Percentiles rank a stretch among this genome's conserved stretches.
Conservation (phyloP, 1,140 invertebrate species). For the Heliothis subflexa region DNA sequence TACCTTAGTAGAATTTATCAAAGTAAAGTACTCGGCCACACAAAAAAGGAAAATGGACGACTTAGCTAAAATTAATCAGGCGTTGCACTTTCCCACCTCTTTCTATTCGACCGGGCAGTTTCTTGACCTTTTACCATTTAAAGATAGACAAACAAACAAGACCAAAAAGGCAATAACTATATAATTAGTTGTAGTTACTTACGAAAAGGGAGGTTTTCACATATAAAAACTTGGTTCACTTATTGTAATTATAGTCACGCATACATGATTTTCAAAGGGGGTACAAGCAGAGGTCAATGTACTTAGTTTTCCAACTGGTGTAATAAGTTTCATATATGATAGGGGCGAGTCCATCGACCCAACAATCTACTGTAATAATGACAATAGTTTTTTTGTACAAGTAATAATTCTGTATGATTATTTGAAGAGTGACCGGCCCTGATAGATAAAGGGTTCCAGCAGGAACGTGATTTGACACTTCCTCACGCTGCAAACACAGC, state of each 20-base stretch:
- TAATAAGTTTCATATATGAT: slow-evolving; percentile 16
- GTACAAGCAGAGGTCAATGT: slow-evolving; percentile 16
- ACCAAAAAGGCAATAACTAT: not conserved
- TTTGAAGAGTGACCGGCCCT: too few species aligned
- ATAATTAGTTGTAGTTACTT: not conserved
- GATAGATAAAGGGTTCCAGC: too few species aligned
- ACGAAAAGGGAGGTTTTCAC: not conserved
- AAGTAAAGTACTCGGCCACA: too few species aligned
- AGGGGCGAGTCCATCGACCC: slow-evolving; percentile 11
- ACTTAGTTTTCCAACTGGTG: slow-evolving; percentile 24
- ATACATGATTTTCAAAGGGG: not conserved
- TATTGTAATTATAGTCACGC: slow-evolving; percentile 16
- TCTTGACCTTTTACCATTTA: not conserved
- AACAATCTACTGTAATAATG: not conserved
- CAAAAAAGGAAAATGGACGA: too few species aligned
- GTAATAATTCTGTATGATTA: too few species aligned
- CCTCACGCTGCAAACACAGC: too few species aligned
- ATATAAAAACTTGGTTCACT: not conserved
- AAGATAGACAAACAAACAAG: not conserved
- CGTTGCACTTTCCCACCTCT: too few species aligned
- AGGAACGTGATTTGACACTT: too few species aligned
- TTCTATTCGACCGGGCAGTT: too few species aligned
- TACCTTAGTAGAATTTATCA: too few species aligned
- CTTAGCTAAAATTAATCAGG: too few species aligned
- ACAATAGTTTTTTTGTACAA: too few species aligned